A percentile compares a stretch with the other conserved stretches of the same genome.
phyloP scores from a whole-genome alignment of 2,888 invertebrate species.

The Didymodactylos carnosus region DNA sequence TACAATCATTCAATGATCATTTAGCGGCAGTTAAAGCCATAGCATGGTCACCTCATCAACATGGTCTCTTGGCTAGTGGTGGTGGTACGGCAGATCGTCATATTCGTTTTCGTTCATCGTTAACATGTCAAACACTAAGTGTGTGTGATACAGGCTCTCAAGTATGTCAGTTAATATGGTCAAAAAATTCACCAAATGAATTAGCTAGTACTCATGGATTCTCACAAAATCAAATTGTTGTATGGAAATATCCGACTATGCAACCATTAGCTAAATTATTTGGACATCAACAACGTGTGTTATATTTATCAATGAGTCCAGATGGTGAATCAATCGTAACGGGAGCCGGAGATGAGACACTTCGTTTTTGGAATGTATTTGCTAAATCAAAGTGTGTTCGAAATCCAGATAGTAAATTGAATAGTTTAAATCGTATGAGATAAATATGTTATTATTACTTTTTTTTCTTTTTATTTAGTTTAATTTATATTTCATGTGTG shows the following conservation, averaged over 20 bases:
- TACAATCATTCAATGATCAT: conserved; percentile 38
- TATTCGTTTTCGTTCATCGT: conserved; percentile 41
- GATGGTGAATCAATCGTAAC: conserved; percentile 78
- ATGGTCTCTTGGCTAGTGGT: conserved; percentile 69
- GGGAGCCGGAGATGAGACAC: conserved; percentile 84
- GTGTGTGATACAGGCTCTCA: conserved; percentile 77
- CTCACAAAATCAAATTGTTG: conserved; percentile 73
- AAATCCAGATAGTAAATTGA: not conserved
- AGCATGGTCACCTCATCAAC: conserved; percentile 93
- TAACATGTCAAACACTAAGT: conserved; percentile 55
- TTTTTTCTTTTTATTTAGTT: not conserved
- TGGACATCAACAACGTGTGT: conserved; percentile 61
- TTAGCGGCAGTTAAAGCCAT: conserved; percentile 79
- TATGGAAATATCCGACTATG: conserved; percentile 92
- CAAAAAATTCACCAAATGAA: conserved; percentile 64
- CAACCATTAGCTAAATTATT: conserved; percentile 43
- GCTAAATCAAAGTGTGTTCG: not conserved
- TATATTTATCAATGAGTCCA: conserved; percentile 77
- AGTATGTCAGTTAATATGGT: conserved; percentile 78
- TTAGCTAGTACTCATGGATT: conserved; percentile 85
- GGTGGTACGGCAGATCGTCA: conserved; percentile 84
- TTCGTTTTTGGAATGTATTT: conserved; percentile 88
- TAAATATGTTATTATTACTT: no score
- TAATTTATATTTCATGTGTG: no score
- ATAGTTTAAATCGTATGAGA: not conserved